Evolutionary conservation across 2,797 vertebrate genomes (phyloP).

Genomic region (Sylvia borin): DNA sequence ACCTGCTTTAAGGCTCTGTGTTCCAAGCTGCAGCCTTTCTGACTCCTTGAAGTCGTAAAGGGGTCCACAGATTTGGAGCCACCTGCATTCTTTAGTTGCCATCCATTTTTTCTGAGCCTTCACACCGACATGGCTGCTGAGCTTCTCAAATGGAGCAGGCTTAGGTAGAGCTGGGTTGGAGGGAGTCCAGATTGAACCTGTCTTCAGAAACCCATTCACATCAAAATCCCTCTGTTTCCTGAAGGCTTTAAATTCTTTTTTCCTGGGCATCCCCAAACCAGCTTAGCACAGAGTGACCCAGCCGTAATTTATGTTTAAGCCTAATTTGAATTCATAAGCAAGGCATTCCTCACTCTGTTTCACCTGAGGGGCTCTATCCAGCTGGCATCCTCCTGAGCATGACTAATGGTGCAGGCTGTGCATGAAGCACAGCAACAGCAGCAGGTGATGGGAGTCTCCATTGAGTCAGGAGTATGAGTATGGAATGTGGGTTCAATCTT

Average conservation of each 20-base stretch:
- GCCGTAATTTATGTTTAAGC: not conserved
- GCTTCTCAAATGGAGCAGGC: not conserved
- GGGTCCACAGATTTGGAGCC: not conserved
- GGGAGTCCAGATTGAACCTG: not conserved
- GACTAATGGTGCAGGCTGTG: slow-evolving; percentile 14
- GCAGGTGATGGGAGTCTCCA: not conserved
- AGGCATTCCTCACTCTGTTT: slow-evolving; percentile 51
- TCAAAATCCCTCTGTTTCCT: not conserved
- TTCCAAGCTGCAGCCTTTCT: not conserved
- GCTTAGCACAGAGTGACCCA: not conserved
- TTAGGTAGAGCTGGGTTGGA: not conserved
- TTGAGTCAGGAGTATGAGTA: not conserved
- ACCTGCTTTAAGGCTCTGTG: not conserved
- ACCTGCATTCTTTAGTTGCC: not conserved
- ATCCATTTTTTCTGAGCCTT: not conserved
- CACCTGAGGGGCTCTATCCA: slow-evolving; percentile 46
- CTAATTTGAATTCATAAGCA: slow-evolving; percentile 5
- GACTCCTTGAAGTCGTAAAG: not conserved
- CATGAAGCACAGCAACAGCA: not conserved
- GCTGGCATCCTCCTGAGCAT: slow-evolving; percentile 2
- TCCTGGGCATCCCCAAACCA: not conserved
- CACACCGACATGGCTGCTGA: not conserved
- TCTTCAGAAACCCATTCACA: not conserved
- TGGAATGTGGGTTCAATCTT: not conserved
- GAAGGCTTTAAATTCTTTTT: slow-evolving; percentile 1